Percentiles rank a stretch among this genome's conserved stretches.
Evolutionary conservation across 2,113 vertebrate species (phyloP).

Genomic region (Eurystomus gularis): DNA sequence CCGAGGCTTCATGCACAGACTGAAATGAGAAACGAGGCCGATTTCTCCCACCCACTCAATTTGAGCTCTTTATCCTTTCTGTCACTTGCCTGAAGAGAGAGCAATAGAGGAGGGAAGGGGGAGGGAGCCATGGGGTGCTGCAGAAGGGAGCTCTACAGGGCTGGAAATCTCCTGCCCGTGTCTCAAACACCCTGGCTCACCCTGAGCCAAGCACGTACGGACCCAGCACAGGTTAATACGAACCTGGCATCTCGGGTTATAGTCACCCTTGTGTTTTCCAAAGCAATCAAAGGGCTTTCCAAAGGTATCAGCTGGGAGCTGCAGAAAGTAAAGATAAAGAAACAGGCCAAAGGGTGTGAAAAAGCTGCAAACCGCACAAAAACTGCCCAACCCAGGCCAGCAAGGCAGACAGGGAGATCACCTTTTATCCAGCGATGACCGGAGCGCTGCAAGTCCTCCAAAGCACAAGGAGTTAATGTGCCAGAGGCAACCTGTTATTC

Average conservation of each 20-base stretch:
- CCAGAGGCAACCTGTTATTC: background rate
- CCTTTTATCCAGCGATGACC: background rate
- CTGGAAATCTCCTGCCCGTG: background rate
- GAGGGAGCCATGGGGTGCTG: background rate
- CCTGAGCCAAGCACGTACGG: rapidly evolving
- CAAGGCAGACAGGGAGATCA: background rate
- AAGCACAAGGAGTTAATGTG: background rate
- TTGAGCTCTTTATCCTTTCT: slow-evolving; percentile 51
- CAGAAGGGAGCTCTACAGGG: background rate
- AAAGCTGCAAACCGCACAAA: background rate
- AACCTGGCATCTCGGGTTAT: background rate
- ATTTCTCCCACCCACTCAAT: slow-evolving; percentile 58
- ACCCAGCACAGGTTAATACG: background rate
- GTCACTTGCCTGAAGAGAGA: slow-evolving; percentile 26
- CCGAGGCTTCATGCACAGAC: slow-evolving; percentile 29
- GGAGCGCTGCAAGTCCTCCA: background rate
- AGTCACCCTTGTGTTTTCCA: background rate
- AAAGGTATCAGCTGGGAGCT: background rate
- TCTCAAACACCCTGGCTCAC: background rate
- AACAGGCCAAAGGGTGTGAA: background rate
- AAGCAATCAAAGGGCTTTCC: background rate
- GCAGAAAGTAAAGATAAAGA: background rate
- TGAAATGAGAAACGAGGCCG: background rate
- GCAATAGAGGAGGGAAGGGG: background rate
- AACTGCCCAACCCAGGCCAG: rapidly evolving